A percentile compares a stretch with the other conserved stretches of the same genome.
phyloP scores from a whole-genome alignment of 2,113 vertebrate species.

The Pipa parva region DNA sequence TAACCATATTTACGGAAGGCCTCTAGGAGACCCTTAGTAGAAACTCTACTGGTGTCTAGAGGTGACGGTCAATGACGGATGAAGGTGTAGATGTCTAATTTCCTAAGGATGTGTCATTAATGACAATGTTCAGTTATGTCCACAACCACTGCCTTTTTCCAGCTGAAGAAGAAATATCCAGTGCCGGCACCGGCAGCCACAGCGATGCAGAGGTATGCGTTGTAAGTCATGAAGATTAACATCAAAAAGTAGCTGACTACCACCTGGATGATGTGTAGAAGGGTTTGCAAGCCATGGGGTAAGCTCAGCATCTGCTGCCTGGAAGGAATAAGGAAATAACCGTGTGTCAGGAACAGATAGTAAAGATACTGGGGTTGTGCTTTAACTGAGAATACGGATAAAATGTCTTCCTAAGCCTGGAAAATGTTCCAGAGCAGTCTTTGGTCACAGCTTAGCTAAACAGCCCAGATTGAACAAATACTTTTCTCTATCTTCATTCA shows the following conservation, averaged over 20 bases:
- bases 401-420: too few relatives aligned
- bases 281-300: constrained; percentile 84
- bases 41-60: not conserved
- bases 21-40: not conserved
- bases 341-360: too few relatives aligned
- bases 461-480: too few relatives aligned
- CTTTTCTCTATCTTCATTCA: too few relatives aligned
- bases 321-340: constrained; percentile 38
- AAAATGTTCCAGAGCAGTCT: too few relatives aligned
- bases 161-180: constrained; percentile 97
- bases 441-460: too few relatives aligned
- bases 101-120: constrained; percentile 46
- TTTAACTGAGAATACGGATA: too few relatives aligned
- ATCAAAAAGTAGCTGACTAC: constrained; percentile 96
- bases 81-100: not conserved
- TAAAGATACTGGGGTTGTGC: too few relatives aligned
- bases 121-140: constrained; percentile 98
- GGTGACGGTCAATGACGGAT: not conserved
- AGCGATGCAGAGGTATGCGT: constrained; percentile 91
- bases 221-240: constrained; percentile 98
- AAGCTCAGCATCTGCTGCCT: constrained; percentile 94
- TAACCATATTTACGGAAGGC: not conserved
- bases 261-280: constrained; percentile 88
- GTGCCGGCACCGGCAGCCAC: constrained; percentile 82
- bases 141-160: constrained; percentile 94